These are phyloP conservation scores for Haplochromis burtoni DNA, from an alignment of 2,113 vertebrate genomes.

Conservation along the genomic window DNA sequence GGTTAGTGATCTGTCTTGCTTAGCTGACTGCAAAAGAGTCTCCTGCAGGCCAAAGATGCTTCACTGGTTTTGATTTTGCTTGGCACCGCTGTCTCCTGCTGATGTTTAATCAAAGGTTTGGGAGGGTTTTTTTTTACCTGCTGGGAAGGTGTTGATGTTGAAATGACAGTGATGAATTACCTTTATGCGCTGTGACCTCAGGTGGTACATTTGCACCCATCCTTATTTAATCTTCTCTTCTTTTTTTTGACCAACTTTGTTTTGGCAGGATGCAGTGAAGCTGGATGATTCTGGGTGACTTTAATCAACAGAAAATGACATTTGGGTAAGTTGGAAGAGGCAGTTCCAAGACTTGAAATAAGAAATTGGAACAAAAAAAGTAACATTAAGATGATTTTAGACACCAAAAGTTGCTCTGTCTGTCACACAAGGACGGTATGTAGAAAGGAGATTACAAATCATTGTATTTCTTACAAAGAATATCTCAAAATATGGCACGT, in stretches of 20 bases:
- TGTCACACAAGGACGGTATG: not conserved
- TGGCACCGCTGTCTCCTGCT: constrained; percentile 19
- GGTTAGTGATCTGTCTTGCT: not conserved
- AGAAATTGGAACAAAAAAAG: not conserved
- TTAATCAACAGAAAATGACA: constrained; percentile 27
- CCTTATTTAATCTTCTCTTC: constrained; percentile 36
- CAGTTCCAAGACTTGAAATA: not conserved
- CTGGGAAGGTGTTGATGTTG: constrained; percentile 45
- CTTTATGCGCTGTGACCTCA: constrained; percentile 36
- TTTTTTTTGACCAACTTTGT: not conserved
- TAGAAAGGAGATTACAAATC: not conserved
- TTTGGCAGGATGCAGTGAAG: constrained; percentile 11
- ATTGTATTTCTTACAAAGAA: not conserved
- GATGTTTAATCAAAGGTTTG: constrained; percentile 41
- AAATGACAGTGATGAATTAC: constrained; percentile 65
- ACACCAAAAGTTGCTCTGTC: not conserved
- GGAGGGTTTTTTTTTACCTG: constrained; percentile 20
- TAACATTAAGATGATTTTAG: not conserved
- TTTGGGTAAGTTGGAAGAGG: not conserved
- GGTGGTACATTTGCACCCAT: constrained; percentile 24
- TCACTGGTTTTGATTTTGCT: constrained; percentile 12
- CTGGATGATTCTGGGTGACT: not conserved
- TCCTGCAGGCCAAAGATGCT: constrained; percentile 15
- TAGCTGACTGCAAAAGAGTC: not conserved
- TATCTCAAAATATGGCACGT: not conserved